A percentile compares a stretch with the other conserved stretches of the same genome.
These are phyloP conservation scores for Liasis olivaceus DNA, from an alignment of 2,797 vertebrate species.

Conservation along the genomic window DNA sequence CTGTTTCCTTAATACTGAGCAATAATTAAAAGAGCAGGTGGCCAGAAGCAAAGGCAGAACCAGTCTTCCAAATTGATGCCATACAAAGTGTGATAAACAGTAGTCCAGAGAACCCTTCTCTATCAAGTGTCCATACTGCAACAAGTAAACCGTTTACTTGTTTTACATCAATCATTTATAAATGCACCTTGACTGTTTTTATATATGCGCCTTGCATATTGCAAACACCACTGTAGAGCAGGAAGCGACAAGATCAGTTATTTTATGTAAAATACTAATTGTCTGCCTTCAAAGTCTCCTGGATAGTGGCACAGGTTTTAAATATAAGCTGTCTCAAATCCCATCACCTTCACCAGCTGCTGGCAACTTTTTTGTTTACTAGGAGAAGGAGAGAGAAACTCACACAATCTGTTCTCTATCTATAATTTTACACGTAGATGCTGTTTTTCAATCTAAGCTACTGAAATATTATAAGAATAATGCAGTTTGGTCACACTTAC, in stretches of 20 bases:
- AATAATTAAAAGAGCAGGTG: slow-evolving; percentile 1
- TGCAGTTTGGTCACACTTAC: slow-evolving; percentile 71
- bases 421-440: slow-evolving; percentile 27
- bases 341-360: slow-evolving; percentile 29
- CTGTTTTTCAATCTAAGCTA: slow-evolving; percentile 49
- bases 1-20: not conserved
- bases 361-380: slow-evolving; percentile 33
- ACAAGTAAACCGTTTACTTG: not conserved
- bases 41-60: not conserved
- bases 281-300: slow-evolving; percentile 13
- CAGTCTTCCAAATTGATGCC: not conserved
- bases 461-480: slow-evolving; percentile 58
- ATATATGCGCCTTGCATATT: slow-evolving; percentile 5
- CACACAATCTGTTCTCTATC: slow-evolving; percentile 16
- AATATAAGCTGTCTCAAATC: slow-evolving; percentile 26
- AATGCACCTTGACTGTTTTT: not conserved
- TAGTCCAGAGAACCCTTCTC: not conserved
- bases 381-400: not conserved
- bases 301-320: slow-evolving; percentile 31
- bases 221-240: not conserved
- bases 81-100: not conserved
- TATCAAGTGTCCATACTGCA: not conserved
- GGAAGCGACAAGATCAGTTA: not conserved
- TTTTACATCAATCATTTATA: rapidly evolving
- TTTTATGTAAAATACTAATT: not conserved